A percentile compares a stretch with the other conserved stretches of the same genome.
These are phyloP conservation scores for Ceratina calcarata DNA, from an alignment of 1,140 invertebrate species.

Conservation along the genomic window DNA sequence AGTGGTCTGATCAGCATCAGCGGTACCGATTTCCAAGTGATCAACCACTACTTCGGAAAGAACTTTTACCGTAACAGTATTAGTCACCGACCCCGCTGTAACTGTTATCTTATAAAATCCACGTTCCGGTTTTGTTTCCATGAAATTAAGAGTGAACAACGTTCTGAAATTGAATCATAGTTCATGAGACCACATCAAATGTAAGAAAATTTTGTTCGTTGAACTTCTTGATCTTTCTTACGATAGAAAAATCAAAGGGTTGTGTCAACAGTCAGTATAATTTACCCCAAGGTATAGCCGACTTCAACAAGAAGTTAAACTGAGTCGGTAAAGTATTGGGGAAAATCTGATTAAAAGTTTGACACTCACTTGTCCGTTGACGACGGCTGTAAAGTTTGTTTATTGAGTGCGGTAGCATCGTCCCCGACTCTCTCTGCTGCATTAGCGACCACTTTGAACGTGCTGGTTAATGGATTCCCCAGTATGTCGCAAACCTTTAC, in stretches of 20 bases:
- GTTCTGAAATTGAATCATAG: slow-evolving; percentile 76
- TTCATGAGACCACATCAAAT: background rate
- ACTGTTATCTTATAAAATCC: slow-evolving; percentile 92
- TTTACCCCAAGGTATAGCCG: slow-evolving; percentile 78
- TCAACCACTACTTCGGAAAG: slow-evolving; percentile 88
- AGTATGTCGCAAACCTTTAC: slow-evolving; percentile 92
- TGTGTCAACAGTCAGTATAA: slow-evolving; percentile 67
- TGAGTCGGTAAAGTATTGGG: slow-evolving; percentile 77
- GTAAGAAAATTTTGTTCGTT: slow-evolving; percentile 38
- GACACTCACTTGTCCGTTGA: slow-evolving; percentile 82
- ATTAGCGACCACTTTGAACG: slow-evolving; percentile 86
- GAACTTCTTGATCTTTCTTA: slow-evolving; percentile 41
- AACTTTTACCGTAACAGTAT: slow-evolving; percentile 88
- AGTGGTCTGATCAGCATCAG: slow-evolving; percentile 92
- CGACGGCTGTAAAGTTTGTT: slow-evolving; percentile 82
- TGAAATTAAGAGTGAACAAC: slow-evolving; percentile 90
- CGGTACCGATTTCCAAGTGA: slow-evolving; percentile 92
- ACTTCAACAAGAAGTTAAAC: slow-evolving; percentile 51
- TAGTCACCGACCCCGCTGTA: slow-evolving; percentile 83
- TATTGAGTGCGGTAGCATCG: slow-evolving; percentile 88
- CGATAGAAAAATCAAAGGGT: slow-evolving; percentile 43
- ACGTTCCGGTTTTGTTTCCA: slow-evolving; percentile 88
- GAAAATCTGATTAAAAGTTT: background rate
- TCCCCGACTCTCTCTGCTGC: slow-evolving; percentile 87
- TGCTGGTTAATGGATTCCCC: slow-evolving; percentile 85